Conservation (phyloP, 1,140 invertebrate species). For the Zaprionus tsacasi region DNA sequence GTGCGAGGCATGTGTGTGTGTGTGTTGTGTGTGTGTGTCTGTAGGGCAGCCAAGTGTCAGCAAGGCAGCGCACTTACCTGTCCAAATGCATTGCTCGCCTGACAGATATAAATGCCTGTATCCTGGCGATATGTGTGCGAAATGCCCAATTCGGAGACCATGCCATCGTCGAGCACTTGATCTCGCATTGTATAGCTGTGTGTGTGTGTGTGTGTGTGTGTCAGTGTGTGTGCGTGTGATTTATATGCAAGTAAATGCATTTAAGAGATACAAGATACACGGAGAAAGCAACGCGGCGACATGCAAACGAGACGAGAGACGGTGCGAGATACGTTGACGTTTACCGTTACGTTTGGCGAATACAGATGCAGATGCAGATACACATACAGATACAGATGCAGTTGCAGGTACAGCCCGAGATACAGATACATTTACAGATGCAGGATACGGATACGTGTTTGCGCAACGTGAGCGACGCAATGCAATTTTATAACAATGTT, state of each 20-base stretch:
- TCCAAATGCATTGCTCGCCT: conserved; percentile 94
- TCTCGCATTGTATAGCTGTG: conserved; percentile 89
- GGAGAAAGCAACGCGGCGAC: conserved; percentile 24
- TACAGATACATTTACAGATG: conserved; percentile 41
- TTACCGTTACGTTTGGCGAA: conserved; percentile 12
- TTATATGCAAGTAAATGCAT: conserved; percentile 83
- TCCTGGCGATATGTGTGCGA: conserved; percentile 93
- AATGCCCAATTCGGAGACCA: conserved; percentile 93
- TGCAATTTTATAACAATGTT: conserved; percentile 83
- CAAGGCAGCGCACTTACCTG: conserved; percentile 84
- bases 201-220: conserved; percentile 31
- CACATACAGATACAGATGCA: conserved; percentile 32
- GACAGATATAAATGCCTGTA: conserved; percentile 94
- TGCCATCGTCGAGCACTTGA: conserved; percentile 91
- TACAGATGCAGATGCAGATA: conserved; percentile 18
- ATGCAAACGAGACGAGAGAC: conserved; percentile 38
- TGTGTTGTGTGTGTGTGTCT: conserved; percentile 18
- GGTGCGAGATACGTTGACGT: conserved; percentile 34
- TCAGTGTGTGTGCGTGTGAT: conserved; percentile 60
- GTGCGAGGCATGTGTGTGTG: background rate
- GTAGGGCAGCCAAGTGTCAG: conserved; percentile 49
- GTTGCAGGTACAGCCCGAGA: conserved; percentile 30
- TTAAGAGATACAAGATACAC: conserved; percentile 67
- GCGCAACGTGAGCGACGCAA: conserved; percentile 79
- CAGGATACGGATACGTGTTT: conserved; percentile 67